Conservation (phyloP, 2,797 vertebrate species). For the Pseudotriccus pelzelni region DNA sequence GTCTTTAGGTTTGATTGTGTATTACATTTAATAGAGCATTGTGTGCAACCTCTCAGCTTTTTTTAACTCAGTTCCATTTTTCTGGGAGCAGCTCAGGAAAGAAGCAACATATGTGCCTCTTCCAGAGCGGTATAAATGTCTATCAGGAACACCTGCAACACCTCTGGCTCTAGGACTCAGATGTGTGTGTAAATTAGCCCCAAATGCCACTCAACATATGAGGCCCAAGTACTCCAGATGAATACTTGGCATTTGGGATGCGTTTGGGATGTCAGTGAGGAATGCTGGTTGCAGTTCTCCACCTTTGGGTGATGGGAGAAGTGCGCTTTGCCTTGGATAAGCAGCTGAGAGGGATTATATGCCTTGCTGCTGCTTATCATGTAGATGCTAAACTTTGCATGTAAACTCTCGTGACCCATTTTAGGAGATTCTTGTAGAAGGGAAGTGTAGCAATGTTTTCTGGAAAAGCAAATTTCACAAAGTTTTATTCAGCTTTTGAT, state of each 20-base stretch:
- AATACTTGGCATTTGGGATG: neutral
- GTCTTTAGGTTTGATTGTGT: neutral
- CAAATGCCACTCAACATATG: neutral
- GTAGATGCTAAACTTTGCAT: neutral
- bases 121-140: neutral
- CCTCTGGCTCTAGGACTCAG: neutral
- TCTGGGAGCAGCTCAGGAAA: neutral
- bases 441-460: neutral
- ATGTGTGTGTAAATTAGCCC: neutral
- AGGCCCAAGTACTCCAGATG: neutral
- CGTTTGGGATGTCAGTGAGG: neutral
- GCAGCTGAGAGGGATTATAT: neutral
- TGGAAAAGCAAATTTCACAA: neutral
- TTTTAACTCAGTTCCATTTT: neutral
- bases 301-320: accelerated
- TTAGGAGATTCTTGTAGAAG: neutral
- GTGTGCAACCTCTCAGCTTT: neutral
- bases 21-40: neutral
- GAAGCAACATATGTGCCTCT: neutral
- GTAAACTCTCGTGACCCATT: neutral
- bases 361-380: neutral
- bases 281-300: neutral
- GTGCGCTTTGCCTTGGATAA: neutral
- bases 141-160: neutral
- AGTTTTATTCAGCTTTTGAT: neutral